phyloP scores from a whole-genome alignment of 2,113 vertebrate species.

The Eublepharis macularius region DNA sequence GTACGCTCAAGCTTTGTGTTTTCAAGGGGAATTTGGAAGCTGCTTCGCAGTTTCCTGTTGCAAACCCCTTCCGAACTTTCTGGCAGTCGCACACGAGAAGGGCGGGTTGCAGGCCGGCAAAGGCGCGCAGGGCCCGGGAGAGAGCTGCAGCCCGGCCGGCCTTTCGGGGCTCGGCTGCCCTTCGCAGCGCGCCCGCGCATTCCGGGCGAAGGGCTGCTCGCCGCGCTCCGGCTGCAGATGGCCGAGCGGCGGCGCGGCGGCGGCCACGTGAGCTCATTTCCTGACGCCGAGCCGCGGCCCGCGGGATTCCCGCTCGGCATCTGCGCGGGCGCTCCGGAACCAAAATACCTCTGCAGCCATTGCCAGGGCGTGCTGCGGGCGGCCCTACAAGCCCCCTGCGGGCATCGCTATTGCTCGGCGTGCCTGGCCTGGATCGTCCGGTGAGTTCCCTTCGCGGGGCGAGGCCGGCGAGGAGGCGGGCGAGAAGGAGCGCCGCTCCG shows the following conservation, averaged over 20 bases:
- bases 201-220: background rate
- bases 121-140: too few relatives aligned
- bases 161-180: background rate
- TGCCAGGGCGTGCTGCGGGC: slow-evolving; percentile 74
- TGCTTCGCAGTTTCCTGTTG: slow-evolving; percentile 73
- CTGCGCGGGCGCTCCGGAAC: slow-evolving; percentile 69
- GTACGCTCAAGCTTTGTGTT: background rate
- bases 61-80: slow-evolving; percentile 53
- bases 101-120: too few relatives aligned
- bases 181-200: background rate
- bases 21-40: slow-evolving; percentile 71
- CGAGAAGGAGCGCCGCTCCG: too few relatives aligned
- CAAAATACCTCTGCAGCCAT: slow-evolving; percentile 76
- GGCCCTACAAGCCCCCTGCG: slow-evolving; percentile 72
- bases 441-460: slow-evolving; percentile 62
- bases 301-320: slow-evolving; percentile 75
- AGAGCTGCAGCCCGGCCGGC: too few relatives aligned
- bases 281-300: slow-evolving; percentile 80
- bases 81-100: slow-evolving; percentile 49
- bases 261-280: slow-evolving; percentile 53
- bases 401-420: slow-evolving; percentile 73
- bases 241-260: slow-evolving; percentile 42
- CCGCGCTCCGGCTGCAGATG: slow-evolving; percentile 56
- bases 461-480: too few relatives aligned
- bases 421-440: slow-evolving; percentile 78